These are phyloP conservation scores for Esox lucius DNA, from an alignment of 2,797 vertebrate species.

Conservation along the genomic window DNA sequence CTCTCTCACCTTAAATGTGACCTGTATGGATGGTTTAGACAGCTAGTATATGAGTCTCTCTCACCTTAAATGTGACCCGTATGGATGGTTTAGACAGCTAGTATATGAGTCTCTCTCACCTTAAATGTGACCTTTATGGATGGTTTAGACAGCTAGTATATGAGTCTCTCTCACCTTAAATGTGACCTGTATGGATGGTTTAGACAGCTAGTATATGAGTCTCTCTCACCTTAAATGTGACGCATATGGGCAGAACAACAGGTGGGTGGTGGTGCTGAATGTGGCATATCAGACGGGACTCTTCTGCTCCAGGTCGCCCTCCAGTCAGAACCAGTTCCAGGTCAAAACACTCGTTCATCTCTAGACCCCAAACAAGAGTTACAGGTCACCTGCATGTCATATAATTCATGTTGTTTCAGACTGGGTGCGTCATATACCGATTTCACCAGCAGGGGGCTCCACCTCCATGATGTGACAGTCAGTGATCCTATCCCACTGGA, in stretches of 20 bases:
- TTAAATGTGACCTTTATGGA: slow-evolving; percentile 78
- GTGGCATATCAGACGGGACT: slow-evolving; percentile 75
- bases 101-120: slow-evolving; percentile 62
- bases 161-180: too few species aligned
- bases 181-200: too few species aligned
- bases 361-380: slow-evolving; percentile 57
- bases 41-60: too few species aligned
- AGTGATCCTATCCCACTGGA: slow-evolving; percentile 79
- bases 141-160: too few species aligned
- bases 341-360: slow-evolving; percentile 73
- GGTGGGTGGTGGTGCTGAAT: slow-evolving; percentile 71
- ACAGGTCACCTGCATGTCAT: too few species aligned
- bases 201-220: background rate
- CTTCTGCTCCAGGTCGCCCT: slow-evolving; percentile 70
- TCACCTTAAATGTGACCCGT: too few species aligned
- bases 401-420: background rate
- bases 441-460: slow-evolving; percentile 76
- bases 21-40: too few species aligned
- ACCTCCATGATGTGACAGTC: slow-evolving; percentile 82
- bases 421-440: background rate
- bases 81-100: background rate
- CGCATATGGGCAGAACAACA: slow-evolving; percentile 78
- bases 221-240: slow-evolving; percentile 84
- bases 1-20: too few species aligned
- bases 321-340: slow-evolving; percentile 82